Conservation (phyloP, 2,113 vertebrate species). For the Tychaedon coryphoeus region DNA sequence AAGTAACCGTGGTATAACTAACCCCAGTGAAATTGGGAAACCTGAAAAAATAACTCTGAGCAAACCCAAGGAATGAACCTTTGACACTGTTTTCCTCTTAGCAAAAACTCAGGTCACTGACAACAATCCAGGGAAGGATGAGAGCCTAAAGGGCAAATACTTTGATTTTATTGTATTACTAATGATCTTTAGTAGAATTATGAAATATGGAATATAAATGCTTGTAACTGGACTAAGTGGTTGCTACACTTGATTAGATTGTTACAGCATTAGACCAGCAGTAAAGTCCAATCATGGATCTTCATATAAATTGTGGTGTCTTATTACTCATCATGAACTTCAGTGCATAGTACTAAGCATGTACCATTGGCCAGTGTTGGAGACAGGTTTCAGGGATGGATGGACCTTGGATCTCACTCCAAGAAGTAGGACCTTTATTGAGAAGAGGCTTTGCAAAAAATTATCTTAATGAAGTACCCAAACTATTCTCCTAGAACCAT, state of each 20-base stretch:
- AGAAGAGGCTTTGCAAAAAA: neutral
- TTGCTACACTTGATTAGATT: neutral
- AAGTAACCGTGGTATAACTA: neutral
- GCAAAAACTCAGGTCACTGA: neutral
- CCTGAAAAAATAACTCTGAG: neutral
- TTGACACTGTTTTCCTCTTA: neutral
- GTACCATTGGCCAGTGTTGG: neutral
- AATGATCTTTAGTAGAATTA: neutral
- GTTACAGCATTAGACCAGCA: neutral
- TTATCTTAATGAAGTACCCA: neutral
- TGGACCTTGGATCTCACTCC: neutral
- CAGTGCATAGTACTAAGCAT: neutral
- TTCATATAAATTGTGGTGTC: neutral
- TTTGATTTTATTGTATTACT: neutral
- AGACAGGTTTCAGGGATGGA: neutral
- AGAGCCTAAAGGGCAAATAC: neutral
- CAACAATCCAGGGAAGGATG: neutral
- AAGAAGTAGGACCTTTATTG: neutral
- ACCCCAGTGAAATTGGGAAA: neutral
- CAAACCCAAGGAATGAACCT: neutral
- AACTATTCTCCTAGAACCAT: neutral
- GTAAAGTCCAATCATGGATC: neutral
- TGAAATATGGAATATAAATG: neutral
- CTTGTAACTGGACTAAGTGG: neutral
- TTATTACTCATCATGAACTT: neutral